phyloP scores from a whole-genome alignment of 2,113 vertebrate species.

The Erpornis zantholeuca region DNA sequence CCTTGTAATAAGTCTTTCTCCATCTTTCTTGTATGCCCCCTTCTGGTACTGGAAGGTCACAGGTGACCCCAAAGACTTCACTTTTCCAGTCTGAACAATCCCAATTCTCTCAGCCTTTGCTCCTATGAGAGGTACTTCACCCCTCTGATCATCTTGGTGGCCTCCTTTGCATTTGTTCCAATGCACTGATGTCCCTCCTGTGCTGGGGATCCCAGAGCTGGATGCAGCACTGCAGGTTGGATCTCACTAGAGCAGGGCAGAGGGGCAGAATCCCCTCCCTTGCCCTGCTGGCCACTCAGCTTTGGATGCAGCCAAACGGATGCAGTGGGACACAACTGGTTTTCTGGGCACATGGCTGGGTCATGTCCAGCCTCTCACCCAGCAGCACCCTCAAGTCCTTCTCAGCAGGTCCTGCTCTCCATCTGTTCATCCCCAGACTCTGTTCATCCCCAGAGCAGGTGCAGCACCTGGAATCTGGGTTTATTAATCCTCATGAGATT shows the following conservation, averaged over 20 bases:
- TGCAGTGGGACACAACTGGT: fast-evolving
- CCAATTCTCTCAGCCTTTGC: background rate
- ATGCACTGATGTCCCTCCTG: no score
- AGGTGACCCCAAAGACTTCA: background rate
- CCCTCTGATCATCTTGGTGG: background rate
- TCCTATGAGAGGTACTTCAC: fast-evolving
- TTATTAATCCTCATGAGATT: background rate
- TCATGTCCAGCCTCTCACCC: background rate
- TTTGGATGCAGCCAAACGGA: background rate
- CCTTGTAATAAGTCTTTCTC: background rate
- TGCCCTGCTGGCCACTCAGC: fast-evolving
- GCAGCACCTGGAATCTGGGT: background rate
- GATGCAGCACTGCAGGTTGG: no score
- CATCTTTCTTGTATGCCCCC: background rate
- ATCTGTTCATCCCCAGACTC: background rate
- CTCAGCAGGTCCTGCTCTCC: background rate
- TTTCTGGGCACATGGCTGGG: background rate
- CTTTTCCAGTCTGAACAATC: no score
- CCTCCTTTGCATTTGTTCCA: background rate
- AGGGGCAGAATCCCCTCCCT: background rate
- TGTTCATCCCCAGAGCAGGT: background rate
- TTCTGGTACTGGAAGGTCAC: background rate
- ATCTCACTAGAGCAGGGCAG: background rate
- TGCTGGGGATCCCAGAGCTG: background rate
- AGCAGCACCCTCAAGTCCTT: background rate